These are phyloP conservation scores for Phocoena sinus DNA, from an alignment of 2,113 vertebrate genomes.

Conservation along the genomic window DNA sequence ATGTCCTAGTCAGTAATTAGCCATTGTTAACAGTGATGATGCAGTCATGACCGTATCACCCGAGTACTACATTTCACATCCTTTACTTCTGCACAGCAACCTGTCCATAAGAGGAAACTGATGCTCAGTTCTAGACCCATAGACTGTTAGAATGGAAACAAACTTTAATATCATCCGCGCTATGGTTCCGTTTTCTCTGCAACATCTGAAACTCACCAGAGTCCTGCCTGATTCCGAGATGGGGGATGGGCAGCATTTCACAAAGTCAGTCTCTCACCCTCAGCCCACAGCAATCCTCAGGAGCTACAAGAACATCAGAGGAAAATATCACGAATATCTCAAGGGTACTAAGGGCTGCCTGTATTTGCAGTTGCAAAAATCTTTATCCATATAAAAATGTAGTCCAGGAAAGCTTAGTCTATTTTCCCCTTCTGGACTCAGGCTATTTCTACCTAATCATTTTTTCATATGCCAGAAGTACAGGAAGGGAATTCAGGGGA, in stretches of 20 bases:
- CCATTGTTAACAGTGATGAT: neutral
- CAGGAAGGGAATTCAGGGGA: neutral
- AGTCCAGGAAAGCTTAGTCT: neutral
- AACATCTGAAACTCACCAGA: neutral
- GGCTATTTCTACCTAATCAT: neutral
- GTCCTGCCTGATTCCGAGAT: neutral
- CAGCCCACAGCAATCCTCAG: neutral
- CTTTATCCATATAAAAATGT: neutral
- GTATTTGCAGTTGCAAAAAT: neutral
- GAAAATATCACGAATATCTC: neutral
- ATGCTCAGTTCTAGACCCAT: neutral
- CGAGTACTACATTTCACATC: accelerated
- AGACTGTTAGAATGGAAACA: neutral
- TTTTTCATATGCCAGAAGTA: neutral
- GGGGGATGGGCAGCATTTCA: neutral
- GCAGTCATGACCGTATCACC: neutral
- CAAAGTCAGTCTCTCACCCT: neutral
- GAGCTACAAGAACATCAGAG: neutral
- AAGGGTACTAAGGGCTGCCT: neutral
- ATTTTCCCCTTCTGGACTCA: neutral
- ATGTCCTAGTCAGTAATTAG: neutral
- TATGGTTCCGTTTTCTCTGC: neutral
- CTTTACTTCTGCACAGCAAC: neutral
- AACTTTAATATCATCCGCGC: neutral
- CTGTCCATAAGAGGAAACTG: neutral